Evolutionary conservation across 2,113 vertebrate species (phyloP), one percentile per base, ranked within the genome.

Genomic region (Pangasianodon gigas): DNA sequence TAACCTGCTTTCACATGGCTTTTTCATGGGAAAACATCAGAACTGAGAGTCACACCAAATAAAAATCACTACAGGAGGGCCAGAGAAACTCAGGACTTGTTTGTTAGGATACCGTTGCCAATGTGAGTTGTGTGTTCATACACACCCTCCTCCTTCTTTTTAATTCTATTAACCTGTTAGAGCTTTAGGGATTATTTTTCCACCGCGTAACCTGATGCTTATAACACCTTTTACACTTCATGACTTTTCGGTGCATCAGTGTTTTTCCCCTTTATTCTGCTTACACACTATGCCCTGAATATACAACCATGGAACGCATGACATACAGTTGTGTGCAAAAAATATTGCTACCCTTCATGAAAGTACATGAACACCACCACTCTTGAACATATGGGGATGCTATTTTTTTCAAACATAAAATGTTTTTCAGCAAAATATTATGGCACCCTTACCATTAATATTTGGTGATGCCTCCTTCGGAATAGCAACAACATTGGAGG

Each of bases 11-110:
- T 89, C 41, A 87, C 84, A 92, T 14, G 32, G 60, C 4, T 29
- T 69, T 82, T 90, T 87, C 75, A 71, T 82, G 89, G 77, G 84
- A 82, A 90, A 87, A 41, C 84, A 32, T 58, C 48, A 32, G 84
- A 90, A 6, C 51, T 1, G 51, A 19, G 84, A 82, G 60, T 86
- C 84, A 67, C 58, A 79, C 54, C 54, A 19, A 86, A 80, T 85
- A 48, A 71, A 71, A 81, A 80, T 80, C 84, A 24, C 48, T 69
- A 32, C 71, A 65, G 75, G 58, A 71, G 60, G 58, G 60, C 75
- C 24, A 71, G 18, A 24, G 32, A 65, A 86, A 67, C 48, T 41
- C 19, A 51, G 52, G n/a, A 24, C 71, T 85, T 67, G 80, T 65
- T 77, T 81, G 58, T 62, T 86, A 52, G 80, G 48, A 80, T 82